Percentiles rank a stretch among this genome's conserved stretches.
Evolutionary conservation across 2,797 vertebrate species (phyloP).

Genomic region (Potorous gilbertii): DNA sequence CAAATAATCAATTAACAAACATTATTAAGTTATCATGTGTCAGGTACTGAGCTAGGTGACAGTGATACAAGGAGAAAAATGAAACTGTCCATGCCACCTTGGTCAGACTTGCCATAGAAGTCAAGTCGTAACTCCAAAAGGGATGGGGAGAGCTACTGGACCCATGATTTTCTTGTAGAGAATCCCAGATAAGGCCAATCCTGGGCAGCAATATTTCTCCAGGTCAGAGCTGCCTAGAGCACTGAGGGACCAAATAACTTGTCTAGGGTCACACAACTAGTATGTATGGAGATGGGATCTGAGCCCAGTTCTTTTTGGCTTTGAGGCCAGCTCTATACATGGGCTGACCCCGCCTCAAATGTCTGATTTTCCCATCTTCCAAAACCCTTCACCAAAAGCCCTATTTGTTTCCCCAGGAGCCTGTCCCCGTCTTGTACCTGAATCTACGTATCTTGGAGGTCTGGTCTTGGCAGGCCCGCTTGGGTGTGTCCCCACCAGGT

Average conservation of each 20-base stretch:
- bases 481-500: not conserved
- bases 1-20: not conserved
- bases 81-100: not conserved
- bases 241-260: not conserved
- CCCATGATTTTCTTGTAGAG: not conserved
- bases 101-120: not conserved
- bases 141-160: not conserved
- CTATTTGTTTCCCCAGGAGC: not conserved
- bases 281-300: not conserved
- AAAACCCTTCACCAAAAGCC: not conserved
- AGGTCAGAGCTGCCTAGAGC: not conserved
- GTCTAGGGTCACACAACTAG: not conserved
- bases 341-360: not conserved
- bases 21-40: not conserved
- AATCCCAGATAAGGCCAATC: not conserved
- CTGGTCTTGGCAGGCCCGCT: not conserved
- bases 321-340: not conserved
- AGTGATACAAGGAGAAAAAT: not conserved
- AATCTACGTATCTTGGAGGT: not conserved
- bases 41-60: not conserved
- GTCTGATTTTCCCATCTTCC: not conserved
- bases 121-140: not conserved
- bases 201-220: not conserved
- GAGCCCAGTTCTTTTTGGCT: not conserved
- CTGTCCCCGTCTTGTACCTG: not conserved